These are phyloP conservation scores for Pelodiscus sinensis DNA, from an alignment of 2,113 vertebrate species.

Conservation along the genomic window DNA sequence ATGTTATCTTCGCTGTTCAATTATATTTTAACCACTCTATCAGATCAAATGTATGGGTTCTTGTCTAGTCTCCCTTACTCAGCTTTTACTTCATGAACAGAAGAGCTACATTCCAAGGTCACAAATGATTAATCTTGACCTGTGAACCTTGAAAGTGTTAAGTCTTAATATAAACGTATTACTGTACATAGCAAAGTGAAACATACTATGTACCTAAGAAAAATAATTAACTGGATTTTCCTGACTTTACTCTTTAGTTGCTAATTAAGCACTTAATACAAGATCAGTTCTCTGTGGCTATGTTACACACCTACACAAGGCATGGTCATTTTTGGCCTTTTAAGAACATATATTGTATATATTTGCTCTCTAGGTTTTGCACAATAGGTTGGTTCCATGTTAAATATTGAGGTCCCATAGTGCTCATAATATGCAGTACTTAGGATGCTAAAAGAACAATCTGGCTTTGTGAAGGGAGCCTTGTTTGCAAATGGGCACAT, in stretches of 20 bases:
- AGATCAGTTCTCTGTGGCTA: conserved; percentile 17
- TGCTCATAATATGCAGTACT: not conserved
- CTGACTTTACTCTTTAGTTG: conserved; percentile 35
- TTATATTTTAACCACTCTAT: conserved; percentile 38
- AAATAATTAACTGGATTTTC: conserved; percentile 57
- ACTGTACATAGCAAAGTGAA: conserved; percentile 14
- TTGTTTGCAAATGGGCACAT: not conserved
- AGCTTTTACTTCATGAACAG: conserved; percentile 46
- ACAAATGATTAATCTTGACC: conserved; percentile 69
- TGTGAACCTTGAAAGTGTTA: conserved; percentile 31
- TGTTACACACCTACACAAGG: not conserved
- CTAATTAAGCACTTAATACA: conserved; percentile 30
- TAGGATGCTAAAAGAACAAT: not conserved
- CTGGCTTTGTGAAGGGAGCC: rapidly evolving
- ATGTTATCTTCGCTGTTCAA: conserved; percentile 53
- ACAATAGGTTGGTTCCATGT: not conserved
- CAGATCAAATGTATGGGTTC: not conserved
- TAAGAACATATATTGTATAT: not conserved
- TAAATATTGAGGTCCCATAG: rapidly evolving
- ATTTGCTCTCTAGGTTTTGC: not conserved
- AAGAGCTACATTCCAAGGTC: conserved; percentile 62
- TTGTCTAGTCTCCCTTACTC: conserved; percentile 53
- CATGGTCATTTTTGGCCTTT: not conserved
- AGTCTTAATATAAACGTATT: conserved; percentile 54
- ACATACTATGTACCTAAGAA: conserved; percentile 26